Evolutionary conservation across 2,113 vertebrate species (phyloP).

Genomic region (Carassius carassius): DNA sequence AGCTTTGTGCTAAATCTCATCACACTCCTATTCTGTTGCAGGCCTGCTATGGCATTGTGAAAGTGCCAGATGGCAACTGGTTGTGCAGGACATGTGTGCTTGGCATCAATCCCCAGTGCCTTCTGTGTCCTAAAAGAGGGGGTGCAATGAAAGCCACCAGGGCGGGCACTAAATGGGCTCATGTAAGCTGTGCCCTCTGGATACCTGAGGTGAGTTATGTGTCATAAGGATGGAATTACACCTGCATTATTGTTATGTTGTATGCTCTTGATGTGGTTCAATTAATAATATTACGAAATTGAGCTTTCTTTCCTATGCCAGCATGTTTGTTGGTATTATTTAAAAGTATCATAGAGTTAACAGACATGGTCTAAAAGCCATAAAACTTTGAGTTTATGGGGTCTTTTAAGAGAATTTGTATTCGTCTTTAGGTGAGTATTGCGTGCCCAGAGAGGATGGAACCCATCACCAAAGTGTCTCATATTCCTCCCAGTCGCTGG

Average conservation of each 20-base stretch:
- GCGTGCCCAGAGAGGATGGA: conserved; percentile 98
- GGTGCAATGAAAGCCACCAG: conserved; percentile 97
- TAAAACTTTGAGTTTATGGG: neutral
- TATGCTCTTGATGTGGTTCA: neutral
- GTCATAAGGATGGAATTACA: neutral
- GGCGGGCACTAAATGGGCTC: conserved; percentile 94
- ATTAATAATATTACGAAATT: neutral
- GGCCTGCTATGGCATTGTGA: conserved; percentile 98
- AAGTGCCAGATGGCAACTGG: conserved; percentile 98
- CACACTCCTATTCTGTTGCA: conserved; percentile 57
- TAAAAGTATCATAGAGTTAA: neutral
- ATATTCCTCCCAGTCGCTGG: conserved; percentile 96
- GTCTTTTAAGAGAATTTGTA: neutral
- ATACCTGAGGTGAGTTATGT: conserved; percentile 88
- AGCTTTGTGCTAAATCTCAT: neutral
- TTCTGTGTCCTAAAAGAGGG: conserved; percentile 93
- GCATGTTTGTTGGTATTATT: neutral
- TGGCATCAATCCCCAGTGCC: conserved; percentile 89
- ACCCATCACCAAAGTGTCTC: conserved; percentile 96
- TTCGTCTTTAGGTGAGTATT: conserved; percentile 87
- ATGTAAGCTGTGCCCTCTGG: conserved; percentile 98
- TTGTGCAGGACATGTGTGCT: conserved; percentile 94
- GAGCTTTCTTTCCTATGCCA: neutral
- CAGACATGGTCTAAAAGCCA: neutral
- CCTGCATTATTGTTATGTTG: neutral